Base-by-base conservation (phyloP, 2,797 vertebrate genomes). In the Sebastes goodei region DNA sequence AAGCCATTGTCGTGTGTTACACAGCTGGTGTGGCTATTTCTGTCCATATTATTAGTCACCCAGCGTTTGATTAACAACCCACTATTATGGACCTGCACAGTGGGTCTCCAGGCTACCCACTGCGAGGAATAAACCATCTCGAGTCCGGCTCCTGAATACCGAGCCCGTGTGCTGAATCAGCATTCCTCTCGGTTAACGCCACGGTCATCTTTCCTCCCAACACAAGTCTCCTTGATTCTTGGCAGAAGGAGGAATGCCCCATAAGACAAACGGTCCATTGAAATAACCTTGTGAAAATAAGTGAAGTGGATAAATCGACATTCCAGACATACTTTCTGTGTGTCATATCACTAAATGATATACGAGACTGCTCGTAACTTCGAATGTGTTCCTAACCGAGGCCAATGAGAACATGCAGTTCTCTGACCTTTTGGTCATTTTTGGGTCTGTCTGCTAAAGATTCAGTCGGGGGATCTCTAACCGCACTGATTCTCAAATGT, bases 371-470 rank as follows among this genome's bases (percentile, higher is more conserved):
- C 62, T 76, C 2, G 20, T 55, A 17, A 46, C 42, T 74, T 80
- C 65, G 14, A 60, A 21, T 60, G 21, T 21, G 27, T 66, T 64
- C 62, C 57, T 10, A 10, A 21, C 33, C 46, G 14, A 75, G 56
- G 11, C 38, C 38, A 46, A 6, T 8, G 23, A 74, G 21, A 71
- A 69, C 55, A 55, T 38, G 15, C 14, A 71, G 30, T 62, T 82
- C 46, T 65, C 35, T 79, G 42, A 7, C 14, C 15, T 32, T 71
- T 15, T 62, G 33, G 69, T 76, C 68, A 89, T 92, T 92, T 94
- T 93, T 94, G 93, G 94, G 93, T 95, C 92, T 92, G 93, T 75
- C 88, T 86, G 82, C 78, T 85, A 79, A 93, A 94, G 93, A 95
- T 95, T 92, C 79, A 67, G n/a, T 85, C 7, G 70, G 83, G 80